phyloP scores from a whole-genome alignment of 2,888 invertebrate species.

The Cataglyphis albicans region DNA sequence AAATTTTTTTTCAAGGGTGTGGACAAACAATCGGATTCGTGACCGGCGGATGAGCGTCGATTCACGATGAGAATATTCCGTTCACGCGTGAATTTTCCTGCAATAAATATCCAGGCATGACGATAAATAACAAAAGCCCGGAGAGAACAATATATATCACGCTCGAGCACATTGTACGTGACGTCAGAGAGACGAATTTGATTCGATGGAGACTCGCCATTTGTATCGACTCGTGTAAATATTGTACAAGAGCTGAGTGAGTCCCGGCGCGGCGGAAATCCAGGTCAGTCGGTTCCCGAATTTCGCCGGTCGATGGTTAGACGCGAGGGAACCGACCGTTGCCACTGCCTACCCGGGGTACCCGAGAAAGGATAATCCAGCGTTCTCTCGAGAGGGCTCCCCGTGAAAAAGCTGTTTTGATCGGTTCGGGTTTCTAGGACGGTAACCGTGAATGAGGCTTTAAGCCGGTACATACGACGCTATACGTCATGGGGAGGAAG shows the following conservation, averaged over 20 bases:
- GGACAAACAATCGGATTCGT: slow-evolving; percentile 9
- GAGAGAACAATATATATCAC: slow-evolving; percentile 7
- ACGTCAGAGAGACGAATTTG: slow-evolving; percentile 61
- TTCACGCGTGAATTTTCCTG: slow-evolving; percentile 43
- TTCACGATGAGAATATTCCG: slow-evolving; percentile 24
- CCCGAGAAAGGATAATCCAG: slow-evolving; percentile 78
- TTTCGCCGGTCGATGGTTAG: slow-evolving; percentile 64
- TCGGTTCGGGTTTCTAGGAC: slow-evolving; percentile 84
- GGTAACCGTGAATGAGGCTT: slow-evolving; percentile 81
- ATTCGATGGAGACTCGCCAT: slow-evolving; percentile 64
- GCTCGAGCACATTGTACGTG: slow-evolving; percentile 49
- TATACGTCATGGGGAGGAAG: slow-evolving; percentile 21
- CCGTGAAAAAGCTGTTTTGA: slow-evolving; percentile 84
- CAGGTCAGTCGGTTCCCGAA: slow-evolving; percentile 80
- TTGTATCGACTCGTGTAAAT: slow-evolving; percentile 76
- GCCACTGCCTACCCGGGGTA: slow-evolving; percentile 59
- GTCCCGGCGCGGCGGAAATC: slow-evolving; percentile 65
- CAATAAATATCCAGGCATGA: slow-evolving; percentile 45
- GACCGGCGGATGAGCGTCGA: slow-evolving; percentile 15
- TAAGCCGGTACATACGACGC: slow-evolving; percentile 66
- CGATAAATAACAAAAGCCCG: slow-evolving; percentile 55
- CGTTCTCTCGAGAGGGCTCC: slow-evolving; percentile 77
- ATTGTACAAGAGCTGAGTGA: slow-evolving; percentile 59
- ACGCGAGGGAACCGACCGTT: slow-evolving; percentile 56
- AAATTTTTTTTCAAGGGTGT: background rate